phyloP scores from a whole-genome alignment of 2,113 vertebrate genomes.

The Lipotes vexillifer region DNA sequence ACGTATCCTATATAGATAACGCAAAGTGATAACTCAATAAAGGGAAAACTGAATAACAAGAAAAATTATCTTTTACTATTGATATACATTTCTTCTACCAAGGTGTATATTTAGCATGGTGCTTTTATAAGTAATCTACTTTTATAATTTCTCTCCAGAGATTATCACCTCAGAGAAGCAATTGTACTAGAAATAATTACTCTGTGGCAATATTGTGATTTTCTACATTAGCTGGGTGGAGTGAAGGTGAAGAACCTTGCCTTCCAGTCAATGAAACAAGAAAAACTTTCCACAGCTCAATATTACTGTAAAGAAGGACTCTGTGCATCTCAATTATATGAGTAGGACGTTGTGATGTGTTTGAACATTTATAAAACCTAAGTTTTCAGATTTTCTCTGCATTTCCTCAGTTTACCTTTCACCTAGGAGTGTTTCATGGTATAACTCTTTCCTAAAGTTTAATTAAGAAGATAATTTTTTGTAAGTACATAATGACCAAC shows the following conservation, averaged over 20 bases:
- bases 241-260: neutral
- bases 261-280: constrained; percentile 18
- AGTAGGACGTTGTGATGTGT: neutral
- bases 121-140: constrained; percentile 46
- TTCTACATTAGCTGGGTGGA: neutral
- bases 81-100: constrained; percentile 17
- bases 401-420: neutral
- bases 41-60: constrained; percentile 33
- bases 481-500: neutral
- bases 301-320: neutral
- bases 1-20: constrained; percentile 7
- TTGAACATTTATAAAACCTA: neutral
- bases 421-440: neutral
- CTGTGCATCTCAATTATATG: neutral
- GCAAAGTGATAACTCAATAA: neutral
- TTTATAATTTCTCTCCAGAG: neutral
- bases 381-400: neutral
- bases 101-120: constrained; percentile 13
- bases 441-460: neutral
- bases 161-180: neutral
- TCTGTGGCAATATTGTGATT: neutral
- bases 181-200: constrained; percentile 29
- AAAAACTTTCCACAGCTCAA: neutral
- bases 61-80: constrained; percentile 37
- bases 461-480: neutral